These are phyloP conservation scores for Galagoides demidoff DNA, from an alignment of 2,797 vertebrate genomes.

Conservation along the genomic window DNA sequence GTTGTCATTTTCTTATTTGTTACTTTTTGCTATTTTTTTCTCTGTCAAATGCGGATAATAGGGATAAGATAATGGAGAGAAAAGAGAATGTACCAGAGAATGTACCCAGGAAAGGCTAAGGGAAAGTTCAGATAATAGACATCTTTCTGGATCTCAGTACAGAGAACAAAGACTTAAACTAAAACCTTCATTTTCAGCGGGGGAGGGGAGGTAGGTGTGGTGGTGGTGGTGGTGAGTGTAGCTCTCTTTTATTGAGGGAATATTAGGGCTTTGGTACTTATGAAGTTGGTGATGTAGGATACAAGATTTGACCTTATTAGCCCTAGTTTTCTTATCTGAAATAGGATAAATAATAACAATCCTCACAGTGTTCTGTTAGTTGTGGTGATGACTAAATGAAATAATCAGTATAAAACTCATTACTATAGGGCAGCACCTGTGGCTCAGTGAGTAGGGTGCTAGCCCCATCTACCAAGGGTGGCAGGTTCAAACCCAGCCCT, in stretches of 20 bases:
- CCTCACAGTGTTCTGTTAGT: background rate
- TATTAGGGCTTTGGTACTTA: constrained; percentile 2
- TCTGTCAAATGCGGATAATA: constrained; percentile 26
- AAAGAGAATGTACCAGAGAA: background rate
- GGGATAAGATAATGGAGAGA: background rate
- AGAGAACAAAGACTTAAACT: constrained; percentile 21
- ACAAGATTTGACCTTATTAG: background rate
- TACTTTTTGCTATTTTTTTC: background rate
- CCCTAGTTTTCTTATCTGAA: background rate
- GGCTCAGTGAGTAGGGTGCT: no score
- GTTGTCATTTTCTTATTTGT: constrained; percentile 48
- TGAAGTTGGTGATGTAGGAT: background rate
- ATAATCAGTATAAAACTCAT: background rate
- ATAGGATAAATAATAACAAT: constrained; percentile 4
- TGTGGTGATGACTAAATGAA: background rate
- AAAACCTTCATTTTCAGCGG: background rate
- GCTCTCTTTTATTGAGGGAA: constrained; percentile 54
- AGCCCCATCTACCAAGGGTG: no score
- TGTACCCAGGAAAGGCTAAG: background rate
- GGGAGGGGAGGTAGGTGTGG: no score
- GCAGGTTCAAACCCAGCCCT: no score
- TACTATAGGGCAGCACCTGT: background rate
- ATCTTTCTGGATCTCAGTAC: constrained; percentile 23
- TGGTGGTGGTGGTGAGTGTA: background rate
- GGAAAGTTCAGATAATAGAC: constrained; percentile 28